Conservation (phyloP, 1,140 invertebrate genomes). For the Sycophaga agraensis region DNA sequence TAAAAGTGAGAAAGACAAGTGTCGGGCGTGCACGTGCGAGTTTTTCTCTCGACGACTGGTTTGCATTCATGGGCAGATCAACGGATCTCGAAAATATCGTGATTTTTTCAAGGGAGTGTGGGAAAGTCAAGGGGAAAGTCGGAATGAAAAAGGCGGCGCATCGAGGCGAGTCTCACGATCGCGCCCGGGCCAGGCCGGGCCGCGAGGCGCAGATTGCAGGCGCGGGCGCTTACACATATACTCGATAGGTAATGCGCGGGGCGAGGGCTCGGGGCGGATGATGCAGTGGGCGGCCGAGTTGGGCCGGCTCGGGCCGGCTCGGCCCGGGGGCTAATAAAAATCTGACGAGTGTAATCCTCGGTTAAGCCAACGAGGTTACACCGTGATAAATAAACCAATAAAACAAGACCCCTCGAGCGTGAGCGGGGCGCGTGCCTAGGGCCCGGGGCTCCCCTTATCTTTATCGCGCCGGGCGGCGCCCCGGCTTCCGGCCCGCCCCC, state of each 20-base stretch:
- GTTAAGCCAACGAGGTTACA: slow-evolving; percentile 26
- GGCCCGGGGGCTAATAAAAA: slow-evolving; percentile 45
- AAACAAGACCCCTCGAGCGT: slow-evolving; percentile 28
- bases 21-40: no score
- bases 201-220: no score
- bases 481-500: not conserved
- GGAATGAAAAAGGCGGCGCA: no score
- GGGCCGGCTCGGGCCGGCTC: not conserved
- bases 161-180: no score
- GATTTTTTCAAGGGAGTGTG: no score
- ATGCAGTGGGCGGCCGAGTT: not conserved
- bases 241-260: not conserved
- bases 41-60: no score
- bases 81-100: no score
- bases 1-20: no score
- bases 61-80: no score
- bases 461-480: not conserved
- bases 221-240: not conserved
- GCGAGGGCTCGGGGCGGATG: not conserved
- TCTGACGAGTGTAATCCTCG: slow-evolving; percentile 41
- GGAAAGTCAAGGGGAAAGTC: no score
- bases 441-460: slow-evolving; percentile 16
- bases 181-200: no score
- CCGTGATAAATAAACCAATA: slow-evolving; percentile 47
- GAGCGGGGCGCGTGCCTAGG: slow-evolving; percentile 2